Percentiles rank a stretch among this genome's conserved stretches.
Conservation (phyloP, 2,113 vertebrate genomes). For the Parus major region DNA sequence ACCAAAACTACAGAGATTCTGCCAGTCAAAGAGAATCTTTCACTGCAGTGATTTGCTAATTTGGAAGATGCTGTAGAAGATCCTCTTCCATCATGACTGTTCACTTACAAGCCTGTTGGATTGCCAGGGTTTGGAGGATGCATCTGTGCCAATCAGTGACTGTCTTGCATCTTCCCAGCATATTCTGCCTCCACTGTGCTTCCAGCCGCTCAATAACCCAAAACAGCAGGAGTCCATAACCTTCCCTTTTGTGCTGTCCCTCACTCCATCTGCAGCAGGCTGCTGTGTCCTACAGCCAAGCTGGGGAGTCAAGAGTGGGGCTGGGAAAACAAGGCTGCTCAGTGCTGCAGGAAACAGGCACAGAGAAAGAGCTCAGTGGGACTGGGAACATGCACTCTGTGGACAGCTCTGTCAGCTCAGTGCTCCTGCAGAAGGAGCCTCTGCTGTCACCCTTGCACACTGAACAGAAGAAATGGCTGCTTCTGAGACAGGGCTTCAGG, state of each 20-base stretch:
- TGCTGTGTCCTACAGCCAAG: background rate
- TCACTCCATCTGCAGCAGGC: background rate
- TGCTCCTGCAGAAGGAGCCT: background rate
- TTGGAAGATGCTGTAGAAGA: background rate
- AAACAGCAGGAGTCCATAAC: background rate
- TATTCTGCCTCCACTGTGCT: background rate
- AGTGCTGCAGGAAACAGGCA: background rate
- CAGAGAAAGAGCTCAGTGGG: background rate
- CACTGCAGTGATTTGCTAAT: background rate
- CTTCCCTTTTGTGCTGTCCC: background rate
- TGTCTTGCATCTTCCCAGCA: background rate
- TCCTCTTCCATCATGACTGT: background rate
- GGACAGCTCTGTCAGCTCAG: background rate
- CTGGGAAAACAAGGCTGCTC: background rate
- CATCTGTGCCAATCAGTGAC: background rate
- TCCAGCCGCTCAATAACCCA: background rate
- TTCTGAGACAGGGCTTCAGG: background rate
- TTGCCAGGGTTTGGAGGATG: background rate
- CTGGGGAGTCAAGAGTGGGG: background rate
- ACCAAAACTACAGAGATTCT: background rate
- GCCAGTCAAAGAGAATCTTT: background rate
- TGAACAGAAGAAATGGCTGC: background rate
- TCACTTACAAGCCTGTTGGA: background rate
- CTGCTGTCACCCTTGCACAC: rapidly evolving
- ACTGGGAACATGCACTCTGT: background rate